Percentiles rank a stretch among this genome's conserved stretches.
Evolutionary conservation across 2,888 invertebrate genomes (phyloP).

Genomic region (Tipula helvola): DNA sequence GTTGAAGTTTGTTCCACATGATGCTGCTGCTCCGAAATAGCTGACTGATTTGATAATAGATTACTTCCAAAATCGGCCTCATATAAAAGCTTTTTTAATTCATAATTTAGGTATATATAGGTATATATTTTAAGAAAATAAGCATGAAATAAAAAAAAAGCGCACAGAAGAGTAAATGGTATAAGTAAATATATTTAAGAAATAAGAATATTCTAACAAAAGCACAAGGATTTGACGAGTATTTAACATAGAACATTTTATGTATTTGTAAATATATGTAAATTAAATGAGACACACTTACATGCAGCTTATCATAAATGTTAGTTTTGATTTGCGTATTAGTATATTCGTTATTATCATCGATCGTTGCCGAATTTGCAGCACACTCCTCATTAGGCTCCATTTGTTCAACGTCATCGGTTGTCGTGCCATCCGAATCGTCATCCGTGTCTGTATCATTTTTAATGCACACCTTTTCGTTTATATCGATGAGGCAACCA

Average conservation of each 20-base stretch:
- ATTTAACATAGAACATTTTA: not conserved
- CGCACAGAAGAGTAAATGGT: not conserved
- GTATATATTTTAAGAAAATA: not conserved
- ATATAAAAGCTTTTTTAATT: not conserved
- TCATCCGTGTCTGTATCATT: conserved; percentile 4
- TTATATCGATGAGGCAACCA: not conserved
- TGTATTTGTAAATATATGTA: not conserved
- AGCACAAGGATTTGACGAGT: not conserved
- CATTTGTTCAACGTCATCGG: not conserved
- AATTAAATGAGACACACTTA: not conserved
- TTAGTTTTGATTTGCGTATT: conserved; percentile 1
- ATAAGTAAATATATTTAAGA: not conserved
- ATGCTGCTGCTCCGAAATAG: not conserved
- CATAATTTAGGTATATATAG: not conserved
- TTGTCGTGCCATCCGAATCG: not conserved
- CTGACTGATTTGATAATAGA: conserved; percentile 4
- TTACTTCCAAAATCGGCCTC: not conserved
- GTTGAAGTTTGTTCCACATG: not conserved
- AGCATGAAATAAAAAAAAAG: not conserved
- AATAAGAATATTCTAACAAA: not conserved
- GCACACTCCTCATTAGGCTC: not conserved
- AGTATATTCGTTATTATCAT: not conserved
- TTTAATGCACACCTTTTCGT: not conserved
- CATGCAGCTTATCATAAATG: not conserved
- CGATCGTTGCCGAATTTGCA: not conserved